Conservation (phyloP, 2,888 invertebrate genomes). For the Platycheirus albimanus region DNA sequence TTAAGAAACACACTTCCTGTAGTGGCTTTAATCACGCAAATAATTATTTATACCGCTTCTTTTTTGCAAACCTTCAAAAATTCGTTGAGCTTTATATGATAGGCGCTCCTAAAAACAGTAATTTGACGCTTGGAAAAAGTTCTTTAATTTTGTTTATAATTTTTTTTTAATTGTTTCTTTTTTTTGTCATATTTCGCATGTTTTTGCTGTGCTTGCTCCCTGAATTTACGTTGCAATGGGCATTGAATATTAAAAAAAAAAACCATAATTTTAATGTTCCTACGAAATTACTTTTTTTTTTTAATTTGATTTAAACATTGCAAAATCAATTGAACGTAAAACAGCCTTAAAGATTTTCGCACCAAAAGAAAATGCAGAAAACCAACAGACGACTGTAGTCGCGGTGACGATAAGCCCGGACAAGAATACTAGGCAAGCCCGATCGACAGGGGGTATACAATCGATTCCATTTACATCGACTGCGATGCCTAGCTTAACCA, state of each 20-base stretch:
- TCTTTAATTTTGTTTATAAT: conserved; percentile 6
- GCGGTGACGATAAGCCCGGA: conserved; percentile 45
- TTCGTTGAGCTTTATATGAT: conserved; percentile 3
- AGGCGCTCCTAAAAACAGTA: conserved; percentile 14
- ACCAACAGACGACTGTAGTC: conserved; percentile 22
- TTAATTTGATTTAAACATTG: conserved; percentile 53
- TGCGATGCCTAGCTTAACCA: conserved; percentile 56
- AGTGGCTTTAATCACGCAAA: conserved; percentile 22
- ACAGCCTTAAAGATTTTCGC: conserved; percentile 51
- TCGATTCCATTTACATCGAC: conserved; percentile 41
- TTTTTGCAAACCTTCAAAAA: too few species aligned
- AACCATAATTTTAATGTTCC: too few species aligned
- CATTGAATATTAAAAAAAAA: conserved; percentile 15
- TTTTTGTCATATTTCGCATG: conserved; percentile 60
- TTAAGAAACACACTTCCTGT: neutral
- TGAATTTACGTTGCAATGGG: conserved; percentile 60
- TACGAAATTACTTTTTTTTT: conserved; percentile 15
- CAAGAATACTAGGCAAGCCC: conserved; percentile 39
- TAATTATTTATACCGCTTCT: neutral
- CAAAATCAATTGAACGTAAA: conserved; percentile 50
- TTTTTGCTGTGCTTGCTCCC: conserved; percentile 22
- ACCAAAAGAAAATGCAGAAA: conserved; percentile 40
- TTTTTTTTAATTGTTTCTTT: too few species aligned
- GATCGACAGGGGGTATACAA: conserved; percentile 49
- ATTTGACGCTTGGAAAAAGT: neutral